Evolutionary conservation across 2,797 vertebrate genomes (phyloP).

Genomic region (Chaetodon trifasciatus): DNA sequence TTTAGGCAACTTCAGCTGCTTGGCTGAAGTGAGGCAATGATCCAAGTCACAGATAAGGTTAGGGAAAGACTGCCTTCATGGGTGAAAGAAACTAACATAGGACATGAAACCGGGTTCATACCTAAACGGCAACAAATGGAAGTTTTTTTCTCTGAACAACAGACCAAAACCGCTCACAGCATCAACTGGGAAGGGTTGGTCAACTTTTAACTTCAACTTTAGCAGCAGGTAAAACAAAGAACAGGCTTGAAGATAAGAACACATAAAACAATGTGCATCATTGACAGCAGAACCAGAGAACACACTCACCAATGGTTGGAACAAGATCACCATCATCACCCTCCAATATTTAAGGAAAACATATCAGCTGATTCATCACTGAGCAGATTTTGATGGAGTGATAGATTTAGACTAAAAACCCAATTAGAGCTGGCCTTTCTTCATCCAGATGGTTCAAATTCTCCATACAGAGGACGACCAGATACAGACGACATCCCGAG

Average conservation of each 20-base stretch:
- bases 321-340: neutral
- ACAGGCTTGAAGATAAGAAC: neutral
- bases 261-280: neutral
- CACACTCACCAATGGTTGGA: neutral
- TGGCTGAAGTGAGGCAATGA: neutral
- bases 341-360: neutral
- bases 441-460: neutral
- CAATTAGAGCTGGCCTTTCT: neutral
- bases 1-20: neutral
- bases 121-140: neutral
- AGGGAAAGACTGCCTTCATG: no score
- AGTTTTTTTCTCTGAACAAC: neutral
- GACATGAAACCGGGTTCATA: no score
- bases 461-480: no score
- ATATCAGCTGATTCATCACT: neutral
- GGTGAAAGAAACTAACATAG: no score
- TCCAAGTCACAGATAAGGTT: neutral
- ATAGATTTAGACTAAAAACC: neutral
- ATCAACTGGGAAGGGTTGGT: no score
- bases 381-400: neutral
- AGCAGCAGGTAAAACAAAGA: neutral
- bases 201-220: neutral
- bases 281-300: neutral
- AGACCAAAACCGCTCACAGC: neutral
- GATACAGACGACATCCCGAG: no score